Percentiles rank a stretch among this genome's conserved stretches.
These are phyloP conservation scores for Psettodes erumei DNA, from an alignment of 2,113 vertebrate genomes.

Conservation along the genomic window DNA sequence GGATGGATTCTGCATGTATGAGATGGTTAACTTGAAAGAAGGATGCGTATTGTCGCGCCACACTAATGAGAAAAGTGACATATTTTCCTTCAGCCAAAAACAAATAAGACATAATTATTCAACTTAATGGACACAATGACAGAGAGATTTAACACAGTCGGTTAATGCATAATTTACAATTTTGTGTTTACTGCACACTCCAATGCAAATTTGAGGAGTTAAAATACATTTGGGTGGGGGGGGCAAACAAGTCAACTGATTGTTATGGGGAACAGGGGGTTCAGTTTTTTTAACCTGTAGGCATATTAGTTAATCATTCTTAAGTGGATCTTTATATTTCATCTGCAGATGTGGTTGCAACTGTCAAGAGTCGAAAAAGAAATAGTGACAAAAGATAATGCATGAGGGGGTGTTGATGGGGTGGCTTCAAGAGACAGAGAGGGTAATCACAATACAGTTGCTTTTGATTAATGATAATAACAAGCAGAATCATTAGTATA, in stretches of 20 bases:
- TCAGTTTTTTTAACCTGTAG: background rate
- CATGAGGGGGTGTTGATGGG: conserved; percentile 7
- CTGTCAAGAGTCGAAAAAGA: background rate
- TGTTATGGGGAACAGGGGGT: conserved; percentile 9
- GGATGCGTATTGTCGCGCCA: background rate
- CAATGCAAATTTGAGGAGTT: conserved; percentile 7
- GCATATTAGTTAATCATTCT: background rate
- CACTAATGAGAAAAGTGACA: too few species aligned
- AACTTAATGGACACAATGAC: background rate
- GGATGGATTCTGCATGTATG: background rate
- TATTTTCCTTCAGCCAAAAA: too few species aligned
- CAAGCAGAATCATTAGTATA: background rate
- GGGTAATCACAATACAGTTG: conserved; percentile 9
- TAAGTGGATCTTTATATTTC: background rate
- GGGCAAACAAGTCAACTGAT: too few species aligned
- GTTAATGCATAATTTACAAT: background rate
- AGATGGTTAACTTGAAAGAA: background rate
- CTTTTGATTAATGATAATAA: conserved; percentile 34
- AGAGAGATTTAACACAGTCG: background rate
- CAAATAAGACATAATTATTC: background rate
- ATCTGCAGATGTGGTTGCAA: background rate
- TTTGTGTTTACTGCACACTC: background rate
- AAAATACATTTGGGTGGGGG: conserved; percentile 2
- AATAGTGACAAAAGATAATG: background rate
- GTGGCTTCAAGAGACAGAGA: background rate